A percentile compares a stretch with the other conserved stretches of the same genome.
Conservation (phyloP, 2,797 vertebrate species). For the Harpagifer antarcticus region DNA sequence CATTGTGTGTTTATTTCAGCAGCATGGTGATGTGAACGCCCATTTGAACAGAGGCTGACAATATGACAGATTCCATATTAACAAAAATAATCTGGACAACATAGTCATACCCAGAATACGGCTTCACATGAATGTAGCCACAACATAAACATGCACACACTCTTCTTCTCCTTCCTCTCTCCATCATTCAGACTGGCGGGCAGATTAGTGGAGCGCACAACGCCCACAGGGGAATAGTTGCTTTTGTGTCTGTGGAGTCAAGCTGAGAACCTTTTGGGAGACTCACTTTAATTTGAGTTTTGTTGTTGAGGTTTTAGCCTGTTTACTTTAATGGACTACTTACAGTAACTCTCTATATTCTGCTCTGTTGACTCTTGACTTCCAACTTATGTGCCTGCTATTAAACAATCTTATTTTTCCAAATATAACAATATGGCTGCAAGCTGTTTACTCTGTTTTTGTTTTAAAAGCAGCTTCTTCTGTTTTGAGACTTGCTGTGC, state of each 20-base stretch:
- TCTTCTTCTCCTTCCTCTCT: conserved; percentile 21
- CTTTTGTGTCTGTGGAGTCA: conserved; percentile 45
- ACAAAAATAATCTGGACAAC: conserved; percentile 16
- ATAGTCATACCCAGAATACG: not conserved
- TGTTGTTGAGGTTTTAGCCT: conserved; percentile 41
- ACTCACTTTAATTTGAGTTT: conserved; percentile 54
- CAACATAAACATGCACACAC: not conserved
- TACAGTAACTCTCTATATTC: not conserved
- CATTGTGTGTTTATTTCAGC: conserved; percentile 36
- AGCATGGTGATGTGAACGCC: conserved; percentile 37
- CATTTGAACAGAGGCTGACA: conserved; percentile 31
- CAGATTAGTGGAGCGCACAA: conserved; percentile 55
- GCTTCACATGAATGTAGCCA: conserved; percentile 1
- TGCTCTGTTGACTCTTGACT: not conserved
- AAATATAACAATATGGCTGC: not conserved
- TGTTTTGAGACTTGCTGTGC: conserved; percentile 12
- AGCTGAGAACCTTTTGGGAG: conserved; percentile 52
- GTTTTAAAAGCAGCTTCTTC: not conserved
- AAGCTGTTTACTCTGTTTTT: not conserved
- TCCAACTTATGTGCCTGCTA: not conserved
- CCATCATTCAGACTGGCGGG: conserved; percentile 42
- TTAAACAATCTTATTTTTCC: not conserved
- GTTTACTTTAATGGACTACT: conserved; percentile 23
- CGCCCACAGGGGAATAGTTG: conserved; percentile 52
- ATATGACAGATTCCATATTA: not conserved